Conservation (phyloP, 2,113 vertebrate species). For the Lepisosteus oculatus region DNA sequence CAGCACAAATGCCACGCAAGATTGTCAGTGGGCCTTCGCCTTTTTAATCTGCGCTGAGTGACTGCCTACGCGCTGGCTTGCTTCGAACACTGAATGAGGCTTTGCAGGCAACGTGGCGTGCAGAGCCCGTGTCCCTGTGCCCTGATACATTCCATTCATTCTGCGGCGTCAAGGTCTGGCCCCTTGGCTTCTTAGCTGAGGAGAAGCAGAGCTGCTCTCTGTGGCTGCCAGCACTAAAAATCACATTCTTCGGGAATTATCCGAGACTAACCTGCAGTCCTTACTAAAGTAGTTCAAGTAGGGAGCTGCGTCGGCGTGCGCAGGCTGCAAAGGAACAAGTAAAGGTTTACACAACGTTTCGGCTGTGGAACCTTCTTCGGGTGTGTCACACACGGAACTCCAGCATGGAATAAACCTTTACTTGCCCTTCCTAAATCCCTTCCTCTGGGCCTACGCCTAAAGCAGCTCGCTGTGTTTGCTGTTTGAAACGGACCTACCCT, state of each 20-base stretch:
- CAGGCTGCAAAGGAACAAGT: no score
- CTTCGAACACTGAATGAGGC: neutral
- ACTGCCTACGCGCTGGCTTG: neutral
- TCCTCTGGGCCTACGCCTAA: no score
- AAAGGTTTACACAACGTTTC: no score
- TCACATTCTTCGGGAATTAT: neutral
- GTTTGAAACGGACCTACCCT: no score
- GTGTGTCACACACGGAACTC: no score
- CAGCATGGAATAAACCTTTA: no score
- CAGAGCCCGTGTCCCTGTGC: neutral
- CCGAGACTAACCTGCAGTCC: neutral
- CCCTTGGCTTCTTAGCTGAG: neutral
- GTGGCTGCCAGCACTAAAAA: neutral
- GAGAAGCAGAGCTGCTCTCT: no score
- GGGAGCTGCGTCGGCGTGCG: no score
- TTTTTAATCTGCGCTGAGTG: neutral
- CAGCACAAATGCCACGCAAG: conserved; percentile 33
- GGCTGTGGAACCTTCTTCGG: no score
- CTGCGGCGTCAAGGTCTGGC: neutral
- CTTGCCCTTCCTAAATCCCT: no score
- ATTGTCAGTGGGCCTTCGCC: neutral
- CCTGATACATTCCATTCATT: neutral
- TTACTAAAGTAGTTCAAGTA: no score
- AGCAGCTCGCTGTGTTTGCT: no score
- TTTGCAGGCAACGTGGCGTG: neutral